phyloP scores from a whole-genome alignment of 2,797 vertebrate species.

The Enteromius viviparus region DNA sequence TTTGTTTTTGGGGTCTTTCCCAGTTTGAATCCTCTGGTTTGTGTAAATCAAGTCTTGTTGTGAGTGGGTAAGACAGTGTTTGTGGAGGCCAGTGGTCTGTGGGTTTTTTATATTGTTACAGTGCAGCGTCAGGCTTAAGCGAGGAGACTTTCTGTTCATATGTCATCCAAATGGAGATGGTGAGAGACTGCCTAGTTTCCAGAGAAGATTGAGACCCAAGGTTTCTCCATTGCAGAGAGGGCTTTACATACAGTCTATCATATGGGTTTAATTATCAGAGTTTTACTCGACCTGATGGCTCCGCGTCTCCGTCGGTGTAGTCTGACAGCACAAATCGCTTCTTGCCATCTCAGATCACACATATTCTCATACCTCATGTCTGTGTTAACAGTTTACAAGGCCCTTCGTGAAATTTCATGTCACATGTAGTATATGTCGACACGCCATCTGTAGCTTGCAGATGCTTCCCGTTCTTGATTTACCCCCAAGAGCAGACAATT shows the following conservation, averaged over 20 bases:
- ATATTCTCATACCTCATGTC: slow-evolving; percentile 2
- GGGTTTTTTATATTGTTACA: slow-evolving; percentile 27
- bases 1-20: slow-evolving; percentile 36
- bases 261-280: slow-evolving; percentile 79
- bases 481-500: slow-evolving; percentile 26
- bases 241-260: slow-evolving; percentile 75
- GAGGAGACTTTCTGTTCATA: slow-evolving; percentile 15
- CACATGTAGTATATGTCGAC: slow-evolving; percentile 23
- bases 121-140: slow-evolving; percentile 18
- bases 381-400: slow-evolving; percentile 24
- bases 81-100: slow-evolving; percentile 41
- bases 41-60: slow-evolving; percentile 40
- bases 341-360: slow-evolving; percentile 22
- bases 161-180: slow-evolving; percentile 52
- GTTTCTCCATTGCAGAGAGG: slow-evolving; percentile 71
- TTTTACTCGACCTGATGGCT: slow-evolving; percentile 68
- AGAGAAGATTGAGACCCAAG: slow-evolving; percentile 48
- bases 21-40: slow-evolving; percentile 23
- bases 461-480: slow-evolving; percentile 27
- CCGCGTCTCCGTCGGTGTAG: slow-evolving; percentile 69
- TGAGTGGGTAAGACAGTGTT: slow-evolving; percentile 29
- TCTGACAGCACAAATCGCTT: slow-evolving; percentile 57
- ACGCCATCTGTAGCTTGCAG: slow-evolving; percentile 8
- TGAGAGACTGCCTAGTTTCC: slow-evolving; percentile 40
- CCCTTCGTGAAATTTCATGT: slow-evolving; percentile 12